phyloP scores from a whole-genome alignment of 2,888 invertebrate genomes.

The Ectobius pallidus region DNA sequence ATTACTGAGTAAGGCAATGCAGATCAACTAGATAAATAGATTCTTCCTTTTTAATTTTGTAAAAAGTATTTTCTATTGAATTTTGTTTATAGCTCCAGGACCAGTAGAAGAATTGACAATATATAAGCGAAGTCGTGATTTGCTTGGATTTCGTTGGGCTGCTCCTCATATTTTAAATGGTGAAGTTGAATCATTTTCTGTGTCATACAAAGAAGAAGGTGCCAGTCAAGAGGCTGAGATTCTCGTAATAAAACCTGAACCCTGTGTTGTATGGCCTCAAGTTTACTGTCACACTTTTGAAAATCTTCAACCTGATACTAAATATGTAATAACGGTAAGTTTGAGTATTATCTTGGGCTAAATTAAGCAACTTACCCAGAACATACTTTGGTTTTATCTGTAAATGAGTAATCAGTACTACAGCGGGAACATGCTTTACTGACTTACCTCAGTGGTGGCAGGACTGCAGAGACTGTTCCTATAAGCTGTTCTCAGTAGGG shows the following conservation, averaged over 20 bases:
- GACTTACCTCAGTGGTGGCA: no score
- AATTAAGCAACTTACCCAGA: no score
- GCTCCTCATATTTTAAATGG: constrained; percentile 25
- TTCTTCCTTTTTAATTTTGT: no score
- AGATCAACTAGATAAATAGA: no score
- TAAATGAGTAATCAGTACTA: no score
- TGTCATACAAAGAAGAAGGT: neutral
- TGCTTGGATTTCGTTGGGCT: constrained; percentile 33
- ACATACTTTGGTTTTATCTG: no score
- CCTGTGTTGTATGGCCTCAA: constrained; percentile 31
- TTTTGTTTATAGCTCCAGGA: constrained; percentile 31
- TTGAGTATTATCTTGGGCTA: no score
- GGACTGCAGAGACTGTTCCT: no score
- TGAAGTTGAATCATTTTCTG: constrained; percentile 24
- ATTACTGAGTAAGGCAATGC: no score
- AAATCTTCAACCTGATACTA: constrained; percentile 19
- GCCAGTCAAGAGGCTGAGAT: neutral
- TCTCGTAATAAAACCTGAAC: constrained; percentile 19
- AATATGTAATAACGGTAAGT: constrained; percentile 33
- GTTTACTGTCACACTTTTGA: constrained; percentile 34
- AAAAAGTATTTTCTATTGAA: no score
- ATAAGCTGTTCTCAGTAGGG: no score
- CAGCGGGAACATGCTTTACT: no score
- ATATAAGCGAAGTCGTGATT: constrained; percentile 29
- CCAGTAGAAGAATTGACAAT: constrained; percentile 21